Percentiles rank a stretch among this genome's conserved stretches.
phyloP scores from a whole-genome alignment of 2,888 invertebrate species.

The Ceriagrion tenellum region DNA sequence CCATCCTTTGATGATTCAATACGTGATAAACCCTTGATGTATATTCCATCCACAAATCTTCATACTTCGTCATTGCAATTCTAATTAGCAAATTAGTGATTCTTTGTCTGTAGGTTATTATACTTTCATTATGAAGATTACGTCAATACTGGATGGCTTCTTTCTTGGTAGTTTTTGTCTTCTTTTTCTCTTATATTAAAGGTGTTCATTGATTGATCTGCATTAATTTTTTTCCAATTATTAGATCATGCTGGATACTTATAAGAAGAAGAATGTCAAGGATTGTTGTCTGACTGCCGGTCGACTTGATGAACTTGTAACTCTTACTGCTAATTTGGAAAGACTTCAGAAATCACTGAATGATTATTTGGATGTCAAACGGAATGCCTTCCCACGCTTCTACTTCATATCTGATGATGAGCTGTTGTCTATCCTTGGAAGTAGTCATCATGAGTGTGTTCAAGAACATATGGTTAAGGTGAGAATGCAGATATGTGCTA shows the following conservation, averaged over 20 bases:
- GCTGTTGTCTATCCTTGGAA: conserved; percentile 92
- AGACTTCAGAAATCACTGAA: conserved; percentile 95
- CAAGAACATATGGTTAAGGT: conserved; percentile 97
- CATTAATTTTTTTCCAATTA: conserved; percentile 71
- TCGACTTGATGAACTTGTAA: conserved; percentile 87
- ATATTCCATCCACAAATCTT: too few relatives aligned
- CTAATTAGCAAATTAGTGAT: too few relatives aligned
- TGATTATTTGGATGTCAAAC: conserved; percentile 93
- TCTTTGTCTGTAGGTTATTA: too few relatives aligned
- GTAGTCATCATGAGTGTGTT: conserved; percentile 89
- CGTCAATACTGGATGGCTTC: not conserved
- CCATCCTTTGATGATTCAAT: too few relatives aligned
- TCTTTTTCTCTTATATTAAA: not conserved
- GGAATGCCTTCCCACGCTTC: conserved; percentile 93
- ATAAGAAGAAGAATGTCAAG: conserved; percentile 88
- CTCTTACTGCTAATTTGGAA: conserved; percentile 87
- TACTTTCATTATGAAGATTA: too few relatives aligned
- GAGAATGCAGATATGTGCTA: conserved; percentile 66
- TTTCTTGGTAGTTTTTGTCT: not conserved
- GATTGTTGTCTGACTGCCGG: conserved; percentile 88
- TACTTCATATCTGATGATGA: conserved; percentile 97
- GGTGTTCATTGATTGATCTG: not conserved
- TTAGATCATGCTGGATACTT: conserved; percentile 91
- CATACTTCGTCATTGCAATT: too few relatives aligned
- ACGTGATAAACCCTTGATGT: too few relatives aligned